Base-by-base conservation (phyloP, 2,797 vertebrate genomes). In the Masticophis lateralis region DNA sequence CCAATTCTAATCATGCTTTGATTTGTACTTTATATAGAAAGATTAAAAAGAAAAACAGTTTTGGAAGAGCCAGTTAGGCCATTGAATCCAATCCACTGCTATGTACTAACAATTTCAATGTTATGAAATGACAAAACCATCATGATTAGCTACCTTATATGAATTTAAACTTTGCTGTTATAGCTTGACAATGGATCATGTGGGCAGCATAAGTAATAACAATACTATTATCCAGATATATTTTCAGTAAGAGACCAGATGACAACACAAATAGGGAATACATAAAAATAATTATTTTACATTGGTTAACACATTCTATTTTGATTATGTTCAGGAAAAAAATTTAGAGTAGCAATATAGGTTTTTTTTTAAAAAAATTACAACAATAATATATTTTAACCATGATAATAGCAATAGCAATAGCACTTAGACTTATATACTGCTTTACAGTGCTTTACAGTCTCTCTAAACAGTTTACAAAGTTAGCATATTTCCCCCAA, bases 221-320 rank as follows among this genome's bases (percentile, higher is more conserved):
- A 32, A 63, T 89, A 63, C 47, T 79, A 57, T 91, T 91, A 86
- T 32, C 53, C 25, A 89, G 51, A 89, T 69, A 86, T 27, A 89
- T 93, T 92, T 94, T 2, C 32, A 90, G 0, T 18, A 43, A 87
- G n/a, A 91, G 10, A 11, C 55, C 57, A 69, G 47, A 57, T 93
- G 10, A 92, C n/a, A 32, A 59, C 28, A 83, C 0, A 89, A 37
- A 18, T 60, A 12, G 22, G 57, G 5, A 27, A 96, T 93, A 93
- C 47, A 93, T 32, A 86, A 53, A 9, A 92, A 60, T 92, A 94
- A 25, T 91, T 87, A 92, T 87, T 6, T 32, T 93, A 91, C 86
- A 92, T 3, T 92, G 20, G 1, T 1, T 20, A 95, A 60, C 51
- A 91, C 32, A 93, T 14, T 79, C 25, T 79, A 87, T 14, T 16